A percentile compares a stretch with the other conserved stretches of the same genome.
phyloP scores from a whole-genome alignment of 2,113 vertebrate species.

The Proterorhinus semilunaris region DNA sequence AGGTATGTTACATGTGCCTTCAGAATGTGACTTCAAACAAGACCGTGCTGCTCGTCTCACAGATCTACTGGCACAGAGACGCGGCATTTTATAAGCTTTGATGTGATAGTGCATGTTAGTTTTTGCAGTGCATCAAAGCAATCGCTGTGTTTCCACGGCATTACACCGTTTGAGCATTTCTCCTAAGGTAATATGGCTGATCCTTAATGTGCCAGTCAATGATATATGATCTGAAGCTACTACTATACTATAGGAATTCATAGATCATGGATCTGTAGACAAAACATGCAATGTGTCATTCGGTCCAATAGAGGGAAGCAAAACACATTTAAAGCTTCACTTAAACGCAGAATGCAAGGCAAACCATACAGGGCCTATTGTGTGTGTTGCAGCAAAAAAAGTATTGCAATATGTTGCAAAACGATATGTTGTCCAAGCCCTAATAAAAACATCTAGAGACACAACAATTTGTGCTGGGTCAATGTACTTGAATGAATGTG shows the following conservation, averaged over 20 bases:
- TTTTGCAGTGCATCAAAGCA: conserved; percentile 38
- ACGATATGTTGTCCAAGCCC: no score
- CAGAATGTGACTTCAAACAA: background rate
- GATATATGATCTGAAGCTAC: no score
- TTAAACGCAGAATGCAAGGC: background rate
- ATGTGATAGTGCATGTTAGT: conserved; percentile 33
- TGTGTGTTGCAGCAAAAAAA: no score
- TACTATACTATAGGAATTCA: background rate
- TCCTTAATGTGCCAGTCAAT: background rate
- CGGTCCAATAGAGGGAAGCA: background rate
- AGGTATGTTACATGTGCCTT: no score
- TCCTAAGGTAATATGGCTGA: background rate
- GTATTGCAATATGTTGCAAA: no score
- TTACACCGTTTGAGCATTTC: conserved; percentile 12
- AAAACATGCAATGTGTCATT: background rate
- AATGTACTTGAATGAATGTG: no score
- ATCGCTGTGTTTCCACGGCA: background rate
- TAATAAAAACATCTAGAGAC: no score
- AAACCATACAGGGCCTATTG: no score
- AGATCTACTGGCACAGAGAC: conserved; percentile 1
- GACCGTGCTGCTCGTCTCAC: no score
- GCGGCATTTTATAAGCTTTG: background rate
- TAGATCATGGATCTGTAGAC: background rate
- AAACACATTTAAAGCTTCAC: background rate
- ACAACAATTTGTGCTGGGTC: no score